Evolutionary conservation across 1,140 invertebrate genomes (phyloP).

Genomic region (Laupala kohalensis): DNA sequence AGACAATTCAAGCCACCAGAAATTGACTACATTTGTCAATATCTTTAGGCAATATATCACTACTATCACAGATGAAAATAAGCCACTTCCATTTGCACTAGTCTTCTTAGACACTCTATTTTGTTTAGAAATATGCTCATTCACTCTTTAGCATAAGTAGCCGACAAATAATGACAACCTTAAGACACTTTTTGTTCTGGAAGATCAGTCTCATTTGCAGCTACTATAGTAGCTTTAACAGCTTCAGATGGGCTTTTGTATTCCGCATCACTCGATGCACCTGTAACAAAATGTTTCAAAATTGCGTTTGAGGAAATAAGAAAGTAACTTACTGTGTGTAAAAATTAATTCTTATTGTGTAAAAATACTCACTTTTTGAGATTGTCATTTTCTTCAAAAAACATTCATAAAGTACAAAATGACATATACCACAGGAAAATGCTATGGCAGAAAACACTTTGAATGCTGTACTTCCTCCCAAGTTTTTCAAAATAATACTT

Average conservation of each 20-base stretch:
- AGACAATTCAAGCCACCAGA: too few relatives aligned
- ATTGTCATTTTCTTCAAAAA: constrained; percentile 16
- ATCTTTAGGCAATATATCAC: too few relatives aligned
- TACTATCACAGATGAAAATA: too few relatives aligned
- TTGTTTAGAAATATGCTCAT: too few relatives aligned
- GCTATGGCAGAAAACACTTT: constrained; percentile 37
- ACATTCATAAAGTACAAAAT: constrained; percentile 32
- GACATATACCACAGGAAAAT: constrained; percentile 34
- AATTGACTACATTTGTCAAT: too few relatives aligned
- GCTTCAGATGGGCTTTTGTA: not conserved
- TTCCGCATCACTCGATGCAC: not conserved
- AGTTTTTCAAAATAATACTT: constrained; percentile 39
- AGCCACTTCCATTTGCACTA: too few relatives aligned
- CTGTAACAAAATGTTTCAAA: not conserved
- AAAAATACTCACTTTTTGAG: not conserved
- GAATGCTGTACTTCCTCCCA: constrained; percentile 39
- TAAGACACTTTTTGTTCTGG: not conserved
- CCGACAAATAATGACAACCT: too few relatives aligned
- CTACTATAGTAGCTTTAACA: not conserved
- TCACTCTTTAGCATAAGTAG: too few relatives aligned
- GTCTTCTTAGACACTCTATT: too few relatives aligned
- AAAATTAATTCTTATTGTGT: not conserved
- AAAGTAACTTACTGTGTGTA: not conserved
- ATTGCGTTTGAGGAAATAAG: not conserved
- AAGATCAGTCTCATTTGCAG: not conserved